Conservation (phyloP, 2,888 invertebrate species). For the Andrena camellia region DNA sequence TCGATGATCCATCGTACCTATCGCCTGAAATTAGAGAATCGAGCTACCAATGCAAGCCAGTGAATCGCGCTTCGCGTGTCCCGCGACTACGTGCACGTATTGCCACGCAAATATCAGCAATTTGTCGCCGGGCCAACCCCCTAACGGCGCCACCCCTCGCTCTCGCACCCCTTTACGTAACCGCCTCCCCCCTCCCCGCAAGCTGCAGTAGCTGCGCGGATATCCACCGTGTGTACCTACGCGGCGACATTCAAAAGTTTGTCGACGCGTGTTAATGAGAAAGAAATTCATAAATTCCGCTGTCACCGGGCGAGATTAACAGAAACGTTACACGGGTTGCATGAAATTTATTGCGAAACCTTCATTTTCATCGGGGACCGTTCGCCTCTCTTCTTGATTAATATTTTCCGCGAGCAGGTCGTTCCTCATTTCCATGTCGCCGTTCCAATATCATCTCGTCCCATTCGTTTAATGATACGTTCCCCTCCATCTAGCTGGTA, state of each 20-base stretch:
- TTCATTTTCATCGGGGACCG: conserved; percentile 31
- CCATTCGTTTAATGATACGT: conserved; percentile 21
- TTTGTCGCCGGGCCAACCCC: conserved; percentile 45
- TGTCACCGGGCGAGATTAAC: background rate
- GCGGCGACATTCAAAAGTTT: conserved; percentile 6
- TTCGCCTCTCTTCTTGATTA: conserved; percentile 34
- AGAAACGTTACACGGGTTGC: conserved; percentile 14
- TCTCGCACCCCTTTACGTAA: conserved; percentile 59
- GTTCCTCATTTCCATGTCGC: background rate
- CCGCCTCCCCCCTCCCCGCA: background rate
- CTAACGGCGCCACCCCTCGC: conserved; percentile 31
- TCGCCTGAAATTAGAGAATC: too few species aligned
- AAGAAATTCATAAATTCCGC: conserved; percentile 44
- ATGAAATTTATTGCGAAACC: conserved; percentile 30
- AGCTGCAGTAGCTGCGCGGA: background rate
- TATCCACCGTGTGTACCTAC: background rate
- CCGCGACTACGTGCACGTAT: conserved; percentile 14
- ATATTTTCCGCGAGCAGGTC: conserved; percentile 21
- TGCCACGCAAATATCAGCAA: conserved; percentile 50
- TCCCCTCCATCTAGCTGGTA: background rate
- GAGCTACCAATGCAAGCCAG: too few species aligned
- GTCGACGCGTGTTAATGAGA: conserved; percentile 41
- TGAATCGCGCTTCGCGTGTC: too few species aligned
- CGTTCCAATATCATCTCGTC: conserved; percentile 30
- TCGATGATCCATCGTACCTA: too few species aligned